Percentiles rank a stretch among this genome's conserved stretches.
phyloP scores from a whole-genome alignment of 2,113 vertebrate species.

The Campylomormyrus tamandua region DNA sequence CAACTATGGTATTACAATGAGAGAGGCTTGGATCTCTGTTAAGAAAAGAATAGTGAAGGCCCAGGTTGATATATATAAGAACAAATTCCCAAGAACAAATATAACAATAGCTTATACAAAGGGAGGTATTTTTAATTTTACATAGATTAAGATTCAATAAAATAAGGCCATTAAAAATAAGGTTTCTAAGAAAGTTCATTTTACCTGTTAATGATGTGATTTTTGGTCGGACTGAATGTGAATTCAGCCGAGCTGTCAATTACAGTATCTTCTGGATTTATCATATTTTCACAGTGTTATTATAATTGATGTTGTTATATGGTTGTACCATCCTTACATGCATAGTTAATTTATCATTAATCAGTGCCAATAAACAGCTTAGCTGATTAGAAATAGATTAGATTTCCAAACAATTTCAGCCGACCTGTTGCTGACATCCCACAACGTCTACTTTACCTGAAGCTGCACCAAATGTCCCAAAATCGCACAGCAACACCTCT shows the following conservation, averaged over 20 bases:
- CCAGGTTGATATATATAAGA: neutral
- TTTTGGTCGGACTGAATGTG: neutral
- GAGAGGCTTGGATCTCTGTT: neutral
- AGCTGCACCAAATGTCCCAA: neutral
- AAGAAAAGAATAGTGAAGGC: neutral
- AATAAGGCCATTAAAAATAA: neutral
- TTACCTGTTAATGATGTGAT: neutral
- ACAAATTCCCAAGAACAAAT: neutral
- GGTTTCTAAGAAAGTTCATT: neutral
- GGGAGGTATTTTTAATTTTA: neutral
- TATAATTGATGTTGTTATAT: neutral
- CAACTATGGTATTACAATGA: neutral
- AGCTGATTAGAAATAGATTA: neutral
- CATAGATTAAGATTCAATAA: neutral
- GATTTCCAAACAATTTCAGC: neutral
- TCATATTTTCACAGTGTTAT: neutral
- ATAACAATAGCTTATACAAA: neutral
- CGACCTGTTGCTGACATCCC: neutral
- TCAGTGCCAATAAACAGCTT: neutral
- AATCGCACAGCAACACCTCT: slow-evolving; percentile 3
- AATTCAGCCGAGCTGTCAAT: neutral
- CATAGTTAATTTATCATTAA: neutral
- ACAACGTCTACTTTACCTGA: neutral
- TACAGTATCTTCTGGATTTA: neutral
- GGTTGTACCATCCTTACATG: neutral